These are phyloP conservation scores for Lasioglossum calceatum DNA, from an alignment of 2,888 invertebrate genomes.

Conservation along the genomic window DNA sequence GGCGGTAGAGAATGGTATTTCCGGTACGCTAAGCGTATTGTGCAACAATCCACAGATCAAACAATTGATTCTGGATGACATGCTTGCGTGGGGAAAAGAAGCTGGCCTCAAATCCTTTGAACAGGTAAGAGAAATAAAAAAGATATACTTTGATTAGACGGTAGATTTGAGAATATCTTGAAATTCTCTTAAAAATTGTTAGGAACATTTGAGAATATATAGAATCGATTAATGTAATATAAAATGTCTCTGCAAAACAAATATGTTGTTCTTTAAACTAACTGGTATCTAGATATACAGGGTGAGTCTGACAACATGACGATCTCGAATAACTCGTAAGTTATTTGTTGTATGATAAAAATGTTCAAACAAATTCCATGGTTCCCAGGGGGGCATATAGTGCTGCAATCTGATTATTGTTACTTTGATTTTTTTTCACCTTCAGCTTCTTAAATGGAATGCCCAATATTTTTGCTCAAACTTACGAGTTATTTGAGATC, in stretches of 20 bases:
- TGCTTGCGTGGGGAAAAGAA: slow-evolving; percentile 94
- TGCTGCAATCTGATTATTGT: too few species aligned
- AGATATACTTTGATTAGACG: not conserved
- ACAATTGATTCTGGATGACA: slow-evolving; percentile 94
- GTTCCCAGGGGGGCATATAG: too few species aligned
- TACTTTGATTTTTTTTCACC: too few species aligned
- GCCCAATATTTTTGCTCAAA: too few species aligned
- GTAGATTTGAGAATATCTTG: not conserved
- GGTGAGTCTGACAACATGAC: too few species aligned
- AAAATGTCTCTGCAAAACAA: not conserved
- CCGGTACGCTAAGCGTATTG: slow-evolving; percentile 93
- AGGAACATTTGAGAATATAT: not conserved
- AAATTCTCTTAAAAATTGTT: not conserved
- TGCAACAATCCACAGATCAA: slow-evolving; percentile 95
- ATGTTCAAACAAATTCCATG: too few species aligned
- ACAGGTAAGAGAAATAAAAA: slow-evolving; percentile 88
- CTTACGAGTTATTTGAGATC: too few species aligned
- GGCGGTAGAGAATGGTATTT: slow-evolving; percentile 94
- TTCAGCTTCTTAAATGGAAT: too few species aligned
- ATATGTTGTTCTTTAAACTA: not conserved
- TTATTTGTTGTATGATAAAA: too few species aligned
- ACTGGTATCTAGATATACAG: not conserved
- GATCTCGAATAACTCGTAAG: too few species aligned
- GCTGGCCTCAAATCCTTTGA: slow-evolving; percentile 98
- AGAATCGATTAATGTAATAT: not conserved